Base-by-base conservation (phyloP, 2,888 invertebrate genomes). In the Epistrophella euchroma region DNA sequence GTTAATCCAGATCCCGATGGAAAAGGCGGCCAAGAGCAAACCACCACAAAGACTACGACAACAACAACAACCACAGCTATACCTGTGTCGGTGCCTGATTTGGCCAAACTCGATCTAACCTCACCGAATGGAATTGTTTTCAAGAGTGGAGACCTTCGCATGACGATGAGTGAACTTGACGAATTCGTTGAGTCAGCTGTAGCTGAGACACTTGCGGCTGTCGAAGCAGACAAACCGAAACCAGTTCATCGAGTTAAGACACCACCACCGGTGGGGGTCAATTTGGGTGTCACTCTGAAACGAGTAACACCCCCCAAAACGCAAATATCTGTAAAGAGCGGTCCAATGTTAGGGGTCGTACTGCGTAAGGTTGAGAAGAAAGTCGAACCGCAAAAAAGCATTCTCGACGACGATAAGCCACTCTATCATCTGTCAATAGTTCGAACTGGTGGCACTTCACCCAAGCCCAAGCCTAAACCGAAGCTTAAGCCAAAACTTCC, bases 361-460 rank as follows among this genome's bases (percentile, higher is more conserved):
- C 80, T 92, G 56, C 92, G 92, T 7, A 90, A 90, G 40, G 92
- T 92, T 4, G 92, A 92, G 45, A 91, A 91, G 87, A 92, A 92
- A 87, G 88, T 88, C 0, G 90, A 88, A 68, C 91, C 91, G 0
- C 90, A 91, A 22, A 92, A 92, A 83, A 92, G 92, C 77, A 91
- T 92, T 17, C 87, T 92, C 13, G 92, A 92, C 52, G 92, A 92
- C 78, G 92, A 92, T 78, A 91, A 92, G 40, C 92, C 92, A 0
- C 88, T 92, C 13, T 92, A 92, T 77, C 91, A 91, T 79, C 88
- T 92, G 2, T 92, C 92, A 0, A 92, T 92, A 71, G 92, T 92
- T 32, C 92, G 92, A 35, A 90, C 90, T 64, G 89, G 91, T 68
- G 91, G 91, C 88, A 37, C 35, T 13, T 4, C 56, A 2, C 0